Evolutionary conservation across 2,797 vertebrate species (phyloP).

Genomic region (Pagetopsis macropterus): DNA sequence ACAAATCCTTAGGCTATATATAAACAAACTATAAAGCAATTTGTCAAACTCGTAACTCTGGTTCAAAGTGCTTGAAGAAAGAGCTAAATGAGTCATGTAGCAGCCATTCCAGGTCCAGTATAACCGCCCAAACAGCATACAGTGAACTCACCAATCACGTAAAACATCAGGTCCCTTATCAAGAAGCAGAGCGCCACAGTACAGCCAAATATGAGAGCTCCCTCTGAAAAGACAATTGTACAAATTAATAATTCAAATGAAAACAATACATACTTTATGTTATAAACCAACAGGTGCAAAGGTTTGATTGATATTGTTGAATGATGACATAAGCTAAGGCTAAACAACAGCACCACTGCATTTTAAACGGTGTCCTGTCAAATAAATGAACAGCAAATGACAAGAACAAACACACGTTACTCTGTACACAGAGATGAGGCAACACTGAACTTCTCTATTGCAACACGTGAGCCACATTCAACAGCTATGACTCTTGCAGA

Average conservation of each 20-base stretch:
- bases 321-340: background rate
- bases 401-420: no score
- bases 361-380: no score
- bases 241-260: conserved; percentile 2
- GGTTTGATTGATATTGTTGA: background rate
- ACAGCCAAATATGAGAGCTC: conserved; percentile 95
- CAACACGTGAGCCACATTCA: conserved; percentile 11
- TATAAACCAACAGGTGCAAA: background rate
- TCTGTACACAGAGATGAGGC: no score
- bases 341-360: background rate
- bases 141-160: conserved; percentile 96
- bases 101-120: background rate
- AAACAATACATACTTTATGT: background rate
- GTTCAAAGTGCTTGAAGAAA: background rate
- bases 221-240: conserved; percentile 83
- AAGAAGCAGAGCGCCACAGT: conserved; percentile 89
- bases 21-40: background rate
- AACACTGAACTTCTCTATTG: conserved; percentile 16
- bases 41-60: background rate
- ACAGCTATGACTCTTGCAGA: conserved; percentile 14
- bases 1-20: background rate
- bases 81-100: background rate
- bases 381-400: no score
- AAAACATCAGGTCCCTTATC: conserved; percentile 99
- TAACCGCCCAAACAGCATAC: conserved; percentile 37